Base-by-base conservation (phyloP, 2,888 invertebrate genomes). In the Oxyteleia sp. region DNA sequence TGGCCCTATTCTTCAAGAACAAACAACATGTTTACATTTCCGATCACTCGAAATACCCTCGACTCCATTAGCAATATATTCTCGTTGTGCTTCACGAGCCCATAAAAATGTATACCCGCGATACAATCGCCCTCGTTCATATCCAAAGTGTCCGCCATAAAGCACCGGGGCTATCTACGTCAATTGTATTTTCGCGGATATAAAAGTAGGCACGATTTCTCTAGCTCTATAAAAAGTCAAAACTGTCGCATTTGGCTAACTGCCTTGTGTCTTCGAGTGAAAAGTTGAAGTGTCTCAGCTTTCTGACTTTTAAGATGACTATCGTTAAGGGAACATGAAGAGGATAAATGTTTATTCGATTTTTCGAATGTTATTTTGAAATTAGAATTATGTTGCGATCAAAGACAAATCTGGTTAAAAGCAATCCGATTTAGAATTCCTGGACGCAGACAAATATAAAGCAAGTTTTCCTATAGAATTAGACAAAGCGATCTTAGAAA, bases 21-120 rank as follows among this genome's bases (percentile, higher is more conserved):
- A 64, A 71, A 71, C 69, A 64, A 43, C 66, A 23, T 80, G 72
- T 80, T 80, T 80, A 80, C 72, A 72, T 80, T 80, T 72, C 64
- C 80, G 72, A 80, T 72, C 72, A 51, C 64, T 64, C 47, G 57
- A 72, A 79, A 55, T 63, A 45, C 78, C 53, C 78, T 78, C 71
- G 49, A 72, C 79, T 71, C 79, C 71, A 76, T 76, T 68, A 76
- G 66, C 76, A 72, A 64, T 72, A 79, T 71, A 71, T 68, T 35
- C 79, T 53, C 72, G 59, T 71, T 57, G 69, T 20, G 41, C 51
- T 57, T 43, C 51, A 35, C 32, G 55, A 64, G 66, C 15, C 64
- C 80, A 80, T 80, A 79, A 72, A 72, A 72, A 80, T 72, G 72
- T 66, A 26, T 43, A 47, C 16, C 13, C 69, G 49, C 53, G 35